Base-by-base conservation (phyloP, 2,797 vertebrate species). In the Dipus sagitta region DNA sequence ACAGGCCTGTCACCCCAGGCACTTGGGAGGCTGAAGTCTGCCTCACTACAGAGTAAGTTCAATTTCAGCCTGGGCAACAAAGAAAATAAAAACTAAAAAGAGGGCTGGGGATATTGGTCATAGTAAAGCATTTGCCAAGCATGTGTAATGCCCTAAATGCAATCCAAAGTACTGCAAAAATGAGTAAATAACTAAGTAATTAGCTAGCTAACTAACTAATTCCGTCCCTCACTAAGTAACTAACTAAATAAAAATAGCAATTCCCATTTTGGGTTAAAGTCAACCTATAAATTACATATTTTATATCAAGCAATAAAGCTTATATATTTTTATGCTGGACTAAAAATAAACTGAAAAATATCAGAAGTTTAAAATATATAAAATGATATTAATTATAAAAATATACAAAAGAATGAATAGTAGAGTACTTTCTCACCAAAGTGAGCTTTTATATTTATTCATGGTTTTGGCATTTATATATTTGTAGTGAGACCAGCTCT, bases 211-310 rank as follows among this genome's bases (percentile, higher is more conserved):
- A 47, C 47, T 9, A 47, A 47, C 47, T 47, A 5, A 5, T 11
- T 47, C 47, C 47, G 6, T 47, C 47, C 47, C 47, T 47, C 47
- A 47, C 9, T 47, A 47, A 47, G 47, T 47, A 58, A 17, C 54
- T 58, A 58, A 58, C 54, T 58, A 54, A 58, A 23, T 70, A 72
- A 12, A 26, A 52, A n/a, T 8, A 75, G 12, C 15, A 81, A 60
- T 79, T 24, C 4, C 60, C 84, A 1, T 26, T 23, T 84, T 34
- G 28, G 26, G 86, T n/a, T 34, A 74, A 88, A 90, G 26, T 58
- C 24, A 68, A 13, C 17, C 26, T 77, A 3, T 58, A 88, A 86
- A 65, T 81, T 81, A 93, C 80, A 71, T 88, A 62, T 85, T 84
- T 92, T 82, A 79, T 34, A 86, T 83, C 7, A 67, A 78, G 1